phyloP scores from a whole-genome alignment of 2,888 invertebrate genomes.

The Diaprepes abbreviatus region DNA sequence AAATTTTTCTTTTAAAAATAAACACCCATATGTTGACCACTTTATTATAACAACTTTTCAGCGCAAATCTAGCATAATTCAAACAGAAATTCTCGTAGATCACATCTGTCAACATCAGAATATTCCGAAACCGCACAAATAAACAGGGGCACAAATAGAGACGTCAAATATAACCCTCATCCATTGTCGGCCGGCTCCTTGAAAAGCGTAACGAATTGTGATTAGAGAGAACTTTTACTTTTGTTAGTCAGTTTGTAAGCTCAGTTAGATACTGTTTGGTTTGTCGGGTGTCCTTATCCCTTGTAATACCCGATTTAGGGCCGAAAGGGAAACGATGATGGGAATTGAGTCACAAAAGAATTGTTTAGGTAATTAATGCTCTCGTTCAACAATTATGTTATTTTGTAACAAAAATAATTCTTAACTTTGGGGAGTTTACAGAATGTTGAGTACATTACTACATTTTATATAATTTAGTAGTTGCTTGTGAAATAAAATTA shows the following conservation, averaged over 20 bases:
- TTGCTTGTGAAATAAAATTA: too few species aligned
- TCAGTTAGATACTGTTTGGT: slow-evolving; percentile 46
- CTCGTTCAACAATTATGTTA: too few species aligned
- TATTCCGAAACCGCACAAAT: slow-evolving; percentile 47
- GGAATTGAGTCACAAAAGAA: slow-evolving; percentile 26
- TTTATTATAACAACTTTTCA: too few species aligned
- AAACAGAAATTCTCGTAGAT: slow-evolving; percentile 34
- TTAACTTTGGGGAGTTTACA: too few species aligned
- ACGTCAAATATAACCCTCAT: slow-evolving; percentile 55
- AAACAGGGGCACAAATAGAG: slow-evolving; percentile 52
- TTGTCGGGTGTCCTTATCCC: slow-evolving; percentile 56
- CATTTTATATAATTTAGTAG: too few species aligned
- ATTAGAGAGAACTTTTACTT: slow-evolving; percentile 55
- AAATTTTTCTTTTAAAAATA: too few species aligned
- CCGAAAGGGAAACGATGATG: slow-evolving; percentile 14
- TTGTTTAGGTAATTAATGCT: slow-evolving; percentile 18
- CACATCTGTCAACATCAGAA: slow-evolving; percentile 44
- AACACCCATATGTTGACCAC: too few species aligned
- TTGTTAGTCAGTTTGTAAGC: slow-evolving; percentile 54
- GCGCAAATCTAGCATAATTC: too few species aligned
- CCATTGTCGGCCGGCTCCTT: slow-evolving; percentile 54
- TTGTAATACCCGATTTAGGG: slow-evolving; percentile 45
- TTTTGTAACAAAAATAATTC: too few species aligned
- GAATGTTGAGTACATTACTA: too few species aligned
- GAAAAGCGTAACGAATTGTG: slow-evolving; percentile 58